Evolutionary conservation across 2,888 invertebrate species (phyloP).

Genomic region (Hetaerina titia): DNA sequence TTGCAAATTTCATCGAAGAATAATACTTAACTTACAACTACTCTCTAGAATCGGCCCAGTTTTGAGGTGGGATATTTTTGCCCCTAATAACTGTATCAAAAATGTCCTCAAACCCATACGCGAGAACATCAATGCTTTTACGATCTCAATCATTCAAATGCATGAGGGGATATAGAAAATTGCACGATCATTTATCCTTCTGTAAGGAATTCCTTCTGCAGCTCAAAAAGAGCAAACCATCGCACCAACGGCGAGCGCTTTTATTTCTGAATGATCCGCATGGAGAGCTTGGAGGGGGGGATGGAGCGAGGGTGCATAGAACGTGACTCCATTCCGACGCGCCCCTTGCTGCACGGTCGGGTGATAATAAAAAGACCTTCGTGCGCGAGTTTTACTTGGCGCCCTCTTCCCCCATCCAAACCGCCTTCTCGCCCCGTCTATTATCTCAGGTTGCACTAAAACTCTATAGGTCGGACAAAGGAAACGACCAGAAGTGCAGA

Average conservation of each 20-base stretch:
- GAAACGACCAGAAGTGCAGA: neutral
- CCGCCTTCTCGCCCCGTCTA: neutral
- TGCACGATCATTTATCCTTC: neutral
- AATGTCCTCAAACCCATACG: neutral
- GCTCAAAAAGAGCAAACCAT: neutral
- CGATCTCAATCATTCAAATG: conserved; percentile 4
- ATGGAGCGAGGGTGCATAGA: neutral
- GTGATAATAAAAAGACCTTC: neutral
- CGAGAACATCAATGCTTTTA: neutral
- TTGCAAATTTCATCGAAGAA: neutral
- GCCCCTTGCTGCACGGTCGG: neutral
- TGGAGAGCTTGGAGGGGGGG: neutral
- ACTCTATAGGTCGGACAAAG: conserved; percentile 10
- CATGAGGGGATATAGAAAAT: neutral
- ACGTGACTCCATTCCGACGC: conserved; percentile 29
- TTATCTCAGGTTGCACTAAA: conserved; percentile 12
- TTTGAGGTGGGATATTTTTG: neutral
- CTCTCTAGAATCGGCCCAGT: neutral
- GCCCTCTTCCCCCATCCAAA: neutral
- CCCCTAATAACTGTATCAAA: neutral
- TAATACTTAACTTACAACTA: neutral
- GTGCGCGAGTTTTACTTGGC: neutral
- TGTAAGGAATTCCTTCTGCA: neutral
- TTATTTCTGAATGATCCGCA: neutral
- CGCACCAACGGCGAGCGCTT: neutral